Evolutionary conservation across 2,113 vertebrate genomes (phyloP).

Genomic region (Elaphurus davidianus): DNA sequence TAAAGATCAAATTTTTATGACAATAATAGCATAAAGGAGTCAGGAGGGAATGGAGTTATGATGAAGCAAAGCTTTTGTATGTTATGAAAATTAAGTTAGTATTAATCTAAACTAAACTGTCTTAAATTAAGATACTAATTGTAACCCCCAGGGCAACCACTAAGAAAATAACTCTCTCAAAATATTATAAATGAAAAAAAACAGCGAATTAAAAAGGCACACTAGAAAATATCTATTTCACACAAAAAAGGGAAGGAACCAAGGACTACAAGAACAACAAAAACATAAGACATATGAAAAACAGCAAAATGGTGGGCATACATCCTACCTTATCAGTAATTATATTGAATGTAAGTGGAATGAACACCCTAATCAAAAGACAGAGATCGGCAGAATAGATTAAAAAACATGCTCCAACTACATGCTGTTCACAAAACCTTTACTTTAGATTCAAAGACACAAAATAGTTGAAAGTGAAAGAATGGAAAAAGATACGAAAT

Average conservation of each 20-base stretch:
- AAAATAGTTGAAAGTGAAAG: neutral
- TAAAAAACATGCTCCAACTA: neutral
- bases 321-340: neutral
- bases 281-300: neutral
- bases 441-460: neutral
- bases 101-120: neutral
- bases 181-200: neutral
- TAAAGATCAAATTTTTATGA: neutral
- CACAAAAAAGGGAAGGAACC: neutral
- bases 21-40: neutral
- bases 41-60: neutral
- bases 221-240: neutral
- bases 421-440: neutral
- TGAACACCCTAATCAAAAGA: neutral
- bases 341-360: neutral
- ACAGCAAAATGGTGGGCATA: neutral
- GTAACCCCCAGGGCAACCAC: neutral
- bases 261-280: neutral
- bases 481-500: neutral
- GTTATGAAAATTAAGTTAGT: neutral
- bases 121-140: neutral
- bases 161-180: neutral
- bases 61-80: neutral
- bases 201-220: neutral
- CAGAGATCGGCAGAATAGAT: neutral